phyloP scores from a whole-genome alignment of 92 coral and sea anemone genomes.

The Bergia sp. region DNA sequence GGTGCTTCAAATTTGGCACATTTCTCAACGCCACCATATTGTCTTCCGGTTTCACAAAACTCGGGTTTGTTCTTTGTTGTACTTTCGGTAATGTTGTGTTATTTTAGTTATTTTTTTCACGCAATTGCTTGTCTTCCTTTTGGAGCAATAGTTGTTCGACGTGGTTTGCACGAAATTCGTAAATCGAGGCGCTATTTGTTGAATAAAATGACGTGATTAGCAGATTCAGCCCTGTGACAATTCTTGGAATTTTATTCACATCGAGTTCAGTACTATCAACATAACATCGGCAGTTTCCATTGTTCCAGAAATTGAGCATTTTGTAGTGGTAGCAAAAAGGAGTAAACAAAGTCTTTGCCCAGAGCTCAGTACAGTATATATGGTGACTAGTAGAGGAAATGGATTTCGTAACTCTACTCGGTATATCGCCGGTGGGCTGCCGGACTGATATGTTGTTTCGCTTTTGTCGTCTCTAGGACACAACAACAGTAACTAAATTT shows the following conservation, averaged over 20 bases:
- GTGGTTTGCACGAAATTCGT: not conserved
- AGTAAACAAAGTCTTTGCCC: not conserved
- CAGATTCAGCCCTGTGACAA: not conserved
- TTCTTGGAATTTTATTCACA: constrained; percentile 1
- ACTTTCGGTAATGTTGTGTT: not conserved
- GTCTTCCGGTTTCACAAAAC: constrained; percentile 34
- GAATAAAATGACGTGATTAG: constrained; percentile 25
- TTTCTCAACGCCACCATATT: constrained; percentile 15
- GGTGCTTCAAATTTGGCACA: constrained; percentile 42
- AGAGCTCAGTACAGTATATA: not conserved
- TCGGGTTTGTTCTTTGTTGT: constrained; percentile 32
- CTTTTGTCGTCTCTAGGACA: constrained; percentile 13
- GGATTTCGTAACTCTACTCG: not conserved
- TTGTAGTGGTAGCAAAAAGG: not conserved
- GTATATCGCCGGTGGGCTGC: not conserved
- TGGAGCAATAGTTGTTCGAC: not conserved
- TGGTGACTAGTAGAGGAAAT: not conserved
- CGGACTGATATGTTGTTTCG: not conserved
- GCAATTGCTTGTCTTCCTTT: not conserved
- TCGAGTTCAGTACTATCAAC: not conserved
- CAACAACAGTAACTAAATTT: not conserved
- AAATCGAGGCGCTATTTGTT: not conserved
- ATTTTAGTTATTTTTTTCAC: not conserved
- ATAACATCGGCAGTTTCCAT: not conserved
- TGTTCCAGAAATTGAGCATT: not conserved